Evolutionary conservation across 2,113 vertebrate genomes (phyloP), one percentile per base, ranked within the genome.

Genomic region (Aphyosemion australe): DNA sequence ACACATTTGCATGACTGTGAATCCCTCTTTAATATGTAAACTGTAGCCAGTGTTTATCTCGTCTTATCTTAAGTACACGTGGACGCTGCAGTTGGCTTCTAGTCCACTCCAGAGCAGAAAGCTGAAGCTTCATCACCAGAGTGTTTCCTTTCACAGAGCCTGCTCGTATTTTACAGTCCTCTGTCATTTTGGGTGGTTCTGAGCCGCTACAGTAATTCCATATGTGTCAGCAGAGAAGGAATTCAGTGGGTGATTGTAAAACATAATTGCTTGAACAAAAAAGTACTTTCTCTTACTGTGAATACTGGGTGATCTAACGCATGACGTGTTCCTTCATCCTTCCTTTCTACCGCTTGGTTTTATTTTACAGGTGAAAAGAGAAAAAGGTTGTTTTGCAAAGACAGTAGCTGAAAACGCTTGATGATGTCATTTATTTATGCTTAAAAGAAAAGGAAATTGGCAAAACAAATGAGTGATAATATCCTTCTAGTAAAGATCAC

Each of bases 141-240:
- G 82, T 80, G 69, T 78, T 64, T 84, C 69, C 70, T 84, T 82
- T 84, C 64, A 72, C 65, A 32, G 61, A 45, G 72, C 65, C 52
- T 26, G 14, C 56, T 37, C 52, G 39, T 61, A 70, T 82, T 89
- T 88, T 74, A 88, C 46, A 68, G 57, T 70, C 80, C 85, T 80
- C 79, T 82, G 78, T 86, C 72, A 78, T 80, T 80, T 53, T 32
- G 72, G 65, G 78, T 46, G 81, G 61, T 84, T 68, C 37, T 0
- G 72, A 81, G 76, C 54, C 52, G 34, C 67, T 63, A 63, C 70
- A 67, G 78, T 88, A 60, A 83, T 83, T 88, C 76, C 82, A 78
- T 84, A 67, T 77, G 80, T 76, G 83, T 87, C 83, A 76, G 86
- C 76, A 65, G 43, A 62, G 73, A 70, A 82, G 82, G 67, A 86